A percentile compares a stretch with the other conserved stretches of the same genome.
Conservation (phyloP, 2,113 vertebrate species). For the Eptatretus burgeri region DNA sequence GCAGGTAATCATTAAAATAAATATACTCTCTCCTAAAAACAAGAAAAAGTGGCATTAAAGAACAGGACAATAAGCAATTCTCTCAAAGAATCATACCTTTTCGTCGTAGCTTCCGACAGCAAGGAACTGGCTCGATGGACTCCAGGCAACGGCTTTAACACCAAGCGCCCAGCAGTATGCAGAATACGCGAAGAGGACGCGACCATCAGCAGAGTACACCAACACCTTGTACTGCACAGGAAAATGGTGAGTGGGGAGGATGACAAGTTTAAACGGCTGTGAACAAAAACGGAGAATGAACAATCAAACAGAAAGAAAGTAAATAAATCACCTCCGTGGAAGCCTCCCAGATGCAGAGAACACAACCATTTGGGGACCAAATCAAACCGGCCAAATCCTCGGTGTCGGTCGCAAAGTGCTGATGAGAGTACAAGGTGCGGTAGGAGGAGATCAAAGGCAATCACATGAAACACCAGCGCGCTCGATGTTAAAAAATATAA, state of each 20-base stretch:
- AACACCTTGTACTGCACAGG: constrained; percentile 48
- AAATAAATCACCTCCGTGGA: constrained; percentile 39
- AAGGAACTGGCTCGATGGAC: constrained; percentile 80
- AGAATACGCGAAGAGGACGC: constrained; percentile 31
- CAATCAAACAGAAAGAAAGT: too few relatives aligned
- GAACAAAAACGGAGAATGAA: too few relatives aligned
- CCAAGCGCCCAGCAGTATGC: constrained; percentile 82
- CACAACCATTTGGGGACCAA: constrained; percentile 82
- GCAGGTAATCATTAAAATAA: too few relatives aligned
- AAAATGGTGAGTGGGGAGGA: neutral
- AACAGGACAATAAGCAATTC: too few relatives aligned
- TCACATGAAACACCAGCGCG: too few relatives aligned
- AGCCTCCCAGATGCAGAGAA: constrained; percentile 58
- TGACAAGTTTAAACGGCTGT: neutral
- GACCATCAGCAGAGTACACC: constrained; percentile 73
- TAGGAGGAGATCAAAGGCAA: neutral
- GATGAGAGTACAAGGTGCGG: constrained; percentile 6
- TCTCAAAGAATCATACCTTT: constrained; percentile 25
- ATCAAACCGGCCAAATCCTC: constrained; percentile 60
- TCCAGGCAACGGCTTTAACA: constrained; percentile 51
- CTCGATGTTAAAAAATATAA: too few relatives aligned
- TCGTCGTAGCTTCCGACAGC: constrained; percentile 76
- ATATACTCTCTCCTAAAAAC: too few relatives aligned
- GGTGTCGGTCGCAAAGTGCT: constrained; percentile 83
- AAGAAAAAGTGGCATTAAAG: too few relatives aligned